These are phyloP conservation scores for Trigoniulus corallinus DNA, from an alignment of 1,140 invertebrate species.

Conservation along the genomic window DNA sequence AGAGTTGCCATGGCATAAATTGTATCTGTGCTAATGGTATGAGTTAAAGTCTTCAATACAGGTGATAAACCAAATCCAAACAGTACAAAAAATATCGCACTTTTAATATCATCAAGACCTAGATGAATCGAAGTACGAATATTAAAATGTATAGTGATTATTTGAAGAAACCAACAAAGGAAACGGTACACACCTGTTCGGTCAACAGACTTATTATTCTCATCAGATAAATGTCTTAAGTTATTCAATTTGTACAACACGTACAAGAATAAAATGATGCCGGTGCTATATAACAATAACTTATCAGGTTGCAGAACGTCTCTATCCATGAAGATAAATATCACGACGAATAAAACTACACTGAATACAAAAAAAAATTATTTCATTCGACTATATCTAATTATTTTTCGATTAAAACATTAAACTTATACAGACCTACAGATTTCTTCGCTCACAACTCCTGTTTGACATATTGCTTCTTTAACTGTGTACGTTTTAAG, in stretches of 20 bases:
- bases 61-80: slow-evolving; percentile 76
- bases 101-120: slow-evolving; percentile 20
- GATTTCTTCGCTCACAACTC: slow-evolving; percentile 51
- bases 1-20: slow-evolving; percentile 80
- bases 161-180: too few species aligned
- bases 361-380: slow-evolving; percentile 4
- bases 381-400: background rate
- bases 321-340: slow-evolving; percentile 11
- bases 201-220: too few species aligned
- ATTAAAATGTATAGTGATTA: too few species aligned
- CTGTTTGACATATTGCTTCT: slow-evolving; percentile 52
- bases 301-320: slow-evolving; percentile 8
- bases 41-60: slow-evolving; percentile 81
- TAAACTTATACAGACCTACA: slow-evolving; percentile 29
- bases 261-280: background rate
- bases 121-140: slow-evolving; percentile 2
- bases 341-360: slow-evolving; percentile 13
- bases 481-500: slow-evolving; percentile 32
- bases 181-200: too few species aligned
- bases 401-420: background rate
- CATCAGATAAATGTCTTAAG: too few species aligned
- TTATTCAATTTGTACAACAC: slow-evolving; percentile 7
- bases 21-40: slow-evolving; percentile 90
- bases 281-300: background rate
- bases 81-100: slow-evolving; percentile 46